These are phyloP conservation scores for Lepidocolaptes lacrymiger DNA, from an alignment of 2,797 vertebrate genomes.

Conservation along the genomic window DNA sequence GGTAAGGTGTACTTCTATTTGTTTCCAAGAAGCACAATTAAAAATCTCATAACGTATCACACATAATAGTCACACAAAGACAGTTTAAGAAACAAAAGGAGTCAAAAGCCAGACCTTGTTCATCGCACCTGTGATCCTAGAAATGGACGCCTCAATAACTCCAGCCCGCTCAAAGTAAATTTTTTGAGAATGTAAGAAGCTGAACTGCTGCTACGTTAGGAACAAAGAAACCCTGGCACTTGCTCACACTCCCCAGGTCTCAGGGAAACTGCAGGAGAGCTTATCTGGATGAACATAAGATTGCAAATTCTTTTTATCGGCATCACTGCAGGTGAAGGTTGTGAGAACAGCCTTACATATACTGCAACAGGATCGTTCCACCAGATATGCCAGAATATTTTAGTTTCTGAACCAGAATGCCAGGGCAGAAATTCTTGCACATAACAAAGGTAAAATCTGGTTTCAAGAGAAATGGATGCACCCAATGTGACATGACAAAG, in stretches of 20 bases:
- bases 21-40: not conserved
- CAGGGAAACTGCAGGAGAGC: not conserved
- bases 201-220: not conserved
- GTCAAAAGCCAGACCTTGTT: not conserved
- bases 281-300: slow-evolving; percentile 28
- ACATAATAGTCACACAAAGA: not conserved
- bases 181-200: not conserved
- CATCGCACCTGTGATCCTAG: not conserved
- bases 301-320: slow-evolving; percentile 2
- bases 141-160: not conserved
- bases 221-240: not conserved
- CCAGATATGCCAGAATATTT: not conserved
- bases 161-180: not conserved
- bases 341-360: not conserved
- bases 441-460: not conserved
- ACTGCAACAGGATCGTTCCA: not conserved
- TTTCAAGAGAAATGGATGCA: not conserved
- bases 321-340: slow-evolving; percentile 6
- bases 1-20: not conserved
- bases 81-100: not conserved
- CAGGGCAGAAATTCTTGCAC: not conserved
- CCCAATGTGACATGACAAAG: not conserved
- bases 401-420: not conserved
- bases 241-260: not conserved
- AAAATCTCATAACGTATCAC: not conserved